Evolutionary conservation across 2,888 invertebrate species (phyloP).

Genomic region (Stegophylla sp.): DNA sequence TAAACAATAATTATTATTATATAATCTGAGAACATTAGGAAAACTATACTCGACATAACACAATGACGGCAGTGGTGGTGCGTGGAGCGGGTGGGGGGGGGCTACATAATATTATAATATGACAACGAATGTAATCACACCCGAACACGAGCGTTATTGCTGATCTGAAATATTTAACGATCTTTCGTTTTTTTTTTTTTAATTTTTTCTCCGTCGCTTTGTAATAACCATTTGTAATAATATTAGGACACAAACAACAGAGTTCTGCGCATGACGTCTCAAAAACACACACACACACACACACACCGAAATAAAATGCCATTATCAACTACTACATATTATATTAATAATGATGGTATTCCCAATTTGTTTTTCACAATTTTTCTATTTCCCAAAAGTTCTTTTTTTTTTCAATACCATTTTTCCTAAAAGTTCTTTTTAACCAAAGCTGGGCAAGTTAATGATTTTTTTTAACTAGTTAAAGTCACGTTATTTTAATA

Average conservation of each 20-base stretch:
- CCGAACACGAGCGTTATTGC: conserved; percentile 4
- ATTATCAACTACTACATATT: too few relatives aligned
- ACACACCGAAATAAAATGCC: too few relatives aligned
- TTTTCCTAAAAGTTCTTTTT: too few relatives aligned
- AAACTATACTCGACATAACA: background rate
- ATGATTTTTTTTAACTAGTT: too few relatives aligned
- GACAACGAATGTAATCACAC: background rate
- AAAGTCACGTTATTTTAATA: too few relatives aligned
- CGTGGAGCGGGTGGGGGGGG: too few relatives aligned
- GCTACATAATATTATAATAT: too few relatives aligned
- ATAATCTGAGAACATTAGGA: background rate
- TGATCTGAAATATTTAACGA: conserved; percentile 36
- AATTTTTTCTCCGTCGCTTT: background rate
- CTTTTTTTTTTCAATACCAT: too few relatives aligned
- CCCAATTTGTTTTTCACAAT: too few relatives aligned
- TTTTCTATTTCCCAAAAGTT: too few relatives aligned
- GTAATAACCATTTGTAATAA: background rate
- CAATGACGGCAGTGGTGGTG: background rate
- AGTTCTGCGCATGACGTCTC: conserved; percentile 6
- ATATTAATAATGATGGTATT: too few relatives aligned
- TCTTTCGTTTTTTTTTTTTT: background rate
- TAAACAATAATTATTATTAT: conserved; percentile 20
- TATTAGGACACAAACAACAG: conserved; percentile 6
- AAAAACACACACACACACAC: background rate
- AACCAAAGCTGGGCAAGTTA: too few relatives aligned